A percentile compares a stretch with the other conserved stretches of the same genome.
Conservation (phyloP, 2,888 invertebrate species). For the Biston stratarius region DNA sequence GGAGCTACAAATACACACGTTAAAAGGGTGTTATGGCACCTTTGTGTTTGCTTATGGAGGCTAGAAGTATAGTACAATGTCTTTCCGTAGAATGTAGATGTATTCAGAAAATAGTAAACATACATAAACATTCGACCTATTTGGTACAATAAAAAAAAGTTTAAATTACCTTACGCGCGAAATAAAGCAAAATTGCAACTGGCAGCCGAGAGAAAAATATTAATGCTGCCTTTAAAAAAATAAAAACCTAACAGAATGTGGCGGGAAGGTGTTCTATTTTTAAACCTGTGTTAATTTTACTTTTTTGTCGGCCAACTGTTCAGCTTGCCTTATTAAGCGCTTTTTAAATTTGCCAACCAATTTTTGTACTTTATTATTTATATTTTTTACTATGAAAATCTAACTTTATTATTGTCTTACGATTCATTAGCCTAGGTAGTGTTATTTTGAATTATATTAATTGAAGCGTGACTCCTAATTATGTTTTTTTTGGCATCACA, state of each 20-base stretch:
- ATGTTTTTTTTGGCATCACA: no score
- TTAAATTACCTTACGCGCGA: background rate
- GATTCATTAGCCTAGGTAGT: no score
- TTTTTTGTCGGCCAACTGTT: constrained; percentile 51
- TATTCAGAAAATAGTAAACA: background rate
- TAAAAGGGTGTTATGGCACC: no score
- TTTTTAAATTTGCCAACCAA: background rate
- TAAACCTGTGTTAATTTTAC: constrained; percentile 66
- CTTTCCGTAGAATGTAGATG: no score
- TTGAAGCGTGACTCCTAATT: no score
- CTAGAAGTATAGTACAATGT: no score
- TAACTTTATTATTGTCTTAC: no score
- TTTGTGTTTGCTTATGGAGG: no score
- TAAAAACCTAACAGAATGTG: constrained; percentile 48
- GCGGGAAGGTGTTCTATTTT: constrained; percentile 67
- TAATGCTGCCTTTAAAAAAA: constrained; percentile 59
- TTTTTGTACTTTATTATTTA: no score
- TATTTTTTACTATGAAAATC: no score
- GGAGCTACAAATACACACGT: no score
- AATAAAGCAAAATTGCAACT: constrained; percentile 15
- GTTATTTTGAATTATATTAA: no score
- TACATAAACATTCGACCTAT: background rate
- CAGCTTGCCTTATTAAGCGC: background rate
- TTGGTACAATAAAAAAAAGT: background rate
- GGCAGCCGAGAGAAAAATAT: constrained; percentile 52